These are phyloP conservation scores for Ctenochaetus hawaiiensis DNA, from an alignment of 2,797 vertebrate species.

Conservation along the genomic window DNA sequence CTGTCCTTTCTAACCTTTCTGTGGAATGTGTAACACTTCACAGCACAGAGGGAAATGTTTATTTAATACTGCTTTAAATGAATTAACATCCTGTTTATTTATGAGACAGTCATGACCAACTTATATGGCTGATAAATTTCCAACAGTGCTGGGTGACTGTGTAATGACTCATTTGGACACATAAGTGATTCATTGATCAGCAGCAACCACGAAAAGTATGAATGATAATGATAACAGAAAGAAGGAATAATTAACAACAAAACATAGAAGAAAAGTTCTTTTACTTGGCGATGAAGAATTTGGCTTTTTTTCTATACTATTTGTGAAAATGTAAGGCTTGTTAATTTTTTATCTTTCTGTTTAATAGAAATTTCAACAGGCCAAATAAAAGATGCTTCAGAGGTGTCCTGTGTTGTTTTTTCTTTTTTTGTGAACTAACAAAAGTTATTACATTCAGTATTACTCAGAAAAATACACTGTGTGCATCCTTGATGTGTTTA, in stretches of 20 bases:
- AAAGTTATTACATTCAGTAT: too few relatives aligned
- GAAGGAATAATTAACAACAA: neutral
- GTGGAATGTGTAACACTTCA: neutral
- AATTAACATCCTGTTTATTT: neutral
- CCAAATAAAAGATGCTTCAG: too few relatives aligned
- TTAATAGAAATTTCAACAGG: too few relatives aligned
- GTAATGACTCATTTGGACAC: slow-evolving; percentile 2
- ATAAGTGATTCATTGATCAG: neutral
- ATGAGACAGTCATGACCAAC: slow-evolving; percentile 10
- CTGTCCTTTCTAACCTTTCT: neutral
- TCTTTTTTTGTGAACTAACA: too few relatives aligned
- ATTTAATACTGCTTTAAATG: neutral
- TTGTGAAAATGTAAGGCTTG: too few relatives aligned
- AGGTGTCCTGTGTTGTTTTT: too few relatives aligned
- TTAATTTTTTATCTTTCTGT: too few relatives aligned
- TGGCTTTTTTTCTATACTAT: too few relatives aligned
- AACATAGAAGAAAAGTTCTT: neutral
- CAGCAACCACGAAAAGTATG: neutral
- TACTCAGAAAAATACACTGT: too few relatives aligned
- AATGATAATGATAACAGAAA: neutral
- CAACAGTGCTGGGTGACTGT: neutral
- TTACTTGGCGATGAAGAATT: too few relatives aligned
- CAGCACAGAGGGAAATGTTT: neutral
- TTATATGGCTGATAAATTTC: neutral
- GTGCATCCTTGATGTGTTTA: too few relatives aligned